Percentiles rank a stretch among this genome's conserved stretches.
phyloP scores from a whole-genome alignment of 2,888 invertebrate species.

The Iselma pallidipennis region DNA sequence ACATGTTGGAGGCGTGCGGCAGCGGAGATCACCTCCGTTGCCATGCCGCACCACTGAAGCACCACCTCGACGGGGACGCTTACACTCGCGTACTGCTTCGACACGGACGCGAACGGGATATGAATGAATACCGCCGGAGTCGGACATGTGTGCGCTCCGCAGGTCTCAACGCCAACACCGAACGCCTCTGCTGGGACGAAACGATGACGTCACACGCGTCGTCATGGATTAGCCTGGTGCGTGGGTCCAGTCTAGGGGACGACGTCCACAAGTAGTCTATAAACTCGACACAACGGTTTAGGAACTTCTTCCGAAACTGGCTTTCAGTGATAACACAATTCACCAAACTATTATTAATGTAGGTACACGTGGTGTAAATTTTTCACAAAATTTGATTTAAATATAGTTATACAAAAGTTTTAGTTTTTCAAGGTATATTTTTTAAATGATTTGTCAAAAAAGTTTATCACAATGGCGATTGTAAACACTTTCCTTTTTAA shows the following conservation, averaged over 20 bases:
- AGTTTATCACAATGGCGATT: too few relatives aligned
- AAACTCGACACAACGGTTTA: too few relatives aligned
- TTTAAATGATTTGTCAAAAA: too few relatives aligned
- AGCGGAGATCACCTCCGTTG: conserved; percentile 57
- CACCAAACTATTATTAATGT: too few relatives aligned
- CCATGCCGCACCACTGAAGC: conserved; percentile 59
- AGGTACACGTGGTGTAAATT: too few relatives aligned
- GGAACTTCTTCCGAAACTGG: too few relatives aligned
- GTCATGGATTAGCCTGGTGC: conserved; percentile 46
- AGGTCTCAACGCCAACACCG: conserved; percentile 45
- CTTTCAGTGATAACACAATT: background rate
- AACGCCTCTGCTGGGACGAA: conserved; percentile 48
- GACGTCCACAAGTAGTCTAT: background rate
- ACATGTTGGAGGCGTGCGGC: conserved; percentile 61
- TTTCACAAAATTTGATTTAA: too few relatives aligned
- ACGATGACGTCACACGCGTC: conserved; percentile 50
- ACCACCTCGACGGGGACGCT: conserved; percentile 57
- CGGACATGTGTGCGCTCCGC: conserved; percentile 43
- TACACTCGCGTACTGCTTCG: conserved; percentile 30
- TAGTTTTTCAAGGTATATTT: too few relatives aligned
- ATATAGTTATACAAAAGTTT: too few relatives aligned
- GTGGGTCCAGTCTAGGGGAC: conserved; percentile 31
- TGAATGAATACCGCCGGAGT: conserved; percentile 26
- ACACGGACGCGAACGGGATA: conserved; percentile 50
- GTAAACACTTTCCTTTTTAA: too few relatives aligned